Base-by-base conservation (phyloP, 2,113 vertebrate species). In the Oncorhynchus mykiss region DNA sequence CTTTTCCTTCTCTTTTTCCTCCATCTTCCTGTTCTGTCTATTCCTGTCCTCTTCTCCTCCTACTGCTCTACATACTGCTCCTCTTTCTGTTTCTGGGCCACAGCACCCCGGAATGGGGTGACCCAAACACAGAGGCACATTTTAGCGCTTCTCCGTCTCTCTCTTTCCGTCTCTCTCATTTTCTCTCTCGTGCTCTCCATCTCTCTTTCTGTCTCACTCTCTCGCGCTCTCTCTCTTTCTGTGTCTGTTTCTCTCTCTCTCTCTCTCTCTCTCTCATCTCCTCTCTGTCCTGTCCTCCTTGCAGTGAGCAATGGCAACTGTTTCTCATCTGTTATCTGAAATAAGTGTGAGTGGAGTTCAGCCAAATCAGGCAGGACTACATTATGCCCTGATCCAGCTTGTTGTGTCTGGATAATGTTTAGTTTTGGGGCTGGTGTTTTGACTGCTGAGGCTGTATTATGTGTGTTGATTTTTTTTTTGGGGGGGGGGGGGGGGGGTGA, bases 71-170 rank as follows among this genome's bases (percentile, higher is more conserved):
- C 70, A 86, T 88, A 70, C 54, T 66, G 68, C 54, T 16, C 8
- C 39, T 45, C 39, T 45, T 9, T 5, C 29, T 74, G 72, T 84
- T 86, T 88, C 82, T 87, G 85, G 86, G 86, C 77, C 86, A 87
- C 72, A 81, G 70, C 20, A 59, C 45, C 24, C 27, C 22, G 72
- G 80, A 88, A 80, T 77, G 72, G 83, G 74, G 82, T 82, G 82
- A 83, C 87, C 84, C 79, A 70, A 67, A 66, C 84, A 51, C 64
- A 9, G 14, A 9, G 72, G 68, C 75, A 75, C 24, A 72, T 79
- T 45, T 85, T 72, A 60, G 80, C 62, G 51, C 67, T 64, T 71
- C 54, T 67, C 12, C 1, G 8, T 39, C 7, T 39, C 39, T 45
- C 34, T 0, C 31, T n/a, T n/a, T n/a, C n/a, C n/a, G n/a, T 5